Evolutionary conservation across 2,888 invertebrate genomes (phyloP).

Genomic region (Drosophila pegasa): DNA sequence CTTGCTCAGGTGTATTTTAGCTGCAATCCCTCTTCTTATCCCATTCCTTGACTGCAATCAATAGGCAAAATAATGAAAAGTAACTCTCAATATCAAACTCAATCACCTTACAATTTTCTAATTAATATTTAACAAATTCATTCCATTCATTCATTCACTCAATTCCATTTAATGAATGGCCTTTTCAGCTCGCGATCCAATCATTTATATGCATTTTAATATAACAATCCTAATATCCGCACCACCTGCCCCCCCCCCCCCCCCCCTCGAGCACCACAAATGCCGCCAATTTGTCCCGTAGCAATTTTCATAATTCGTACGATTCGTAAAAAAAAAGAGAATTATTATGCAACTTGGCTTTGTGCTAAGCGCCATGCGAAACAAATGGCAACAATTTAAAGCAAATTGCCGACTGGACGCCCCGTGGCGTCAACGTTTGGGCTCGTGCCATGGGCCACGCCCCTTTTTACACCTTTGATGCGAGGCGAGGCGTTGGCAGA

Average conservation of each 20-base stretch:
- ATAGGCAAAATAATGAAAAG: background rate
- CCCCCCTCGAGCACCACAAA: background rate
- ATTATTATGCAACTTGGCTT: constrained; percentile 64
- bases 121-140: background rate
- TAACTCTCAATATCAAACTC: background rate
- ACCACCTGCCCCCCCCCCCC: background rate
- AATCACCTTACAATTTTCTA: background rate
- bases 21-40: no score
- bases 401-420: constrained; percentile 71
- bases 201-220: constrained; percentile 15
- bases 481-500: constrained; percentile 40
- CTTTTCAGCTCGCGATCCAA: constrained; percentile 1
- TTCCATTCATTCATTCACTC: no score
- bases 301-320: constrained; percentile 68
- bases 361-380: constrained; percentile 57
- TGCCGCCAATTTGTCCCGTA: constrained; percentile 40
- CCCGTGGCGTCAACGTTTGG: constrained; percentile 59
- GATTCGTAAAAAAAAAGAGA: constrained; percentile 57
- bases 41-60: no score
- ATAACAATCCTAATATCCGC: constrained; percentile 21
- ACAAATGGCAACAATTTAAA: constrained; percentile 80
- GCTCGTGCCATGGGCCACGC: constrained; percentile 64
- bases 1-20: no score
- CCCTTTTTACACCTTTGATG: constrained; percentile 70
- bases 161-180: constrained; percentile 1